These are phyloP conservation scores for Manduca sexta DNA, from an alignment of 1,140 invertebrate genomes.

Conservation along the genomic window DNA sequence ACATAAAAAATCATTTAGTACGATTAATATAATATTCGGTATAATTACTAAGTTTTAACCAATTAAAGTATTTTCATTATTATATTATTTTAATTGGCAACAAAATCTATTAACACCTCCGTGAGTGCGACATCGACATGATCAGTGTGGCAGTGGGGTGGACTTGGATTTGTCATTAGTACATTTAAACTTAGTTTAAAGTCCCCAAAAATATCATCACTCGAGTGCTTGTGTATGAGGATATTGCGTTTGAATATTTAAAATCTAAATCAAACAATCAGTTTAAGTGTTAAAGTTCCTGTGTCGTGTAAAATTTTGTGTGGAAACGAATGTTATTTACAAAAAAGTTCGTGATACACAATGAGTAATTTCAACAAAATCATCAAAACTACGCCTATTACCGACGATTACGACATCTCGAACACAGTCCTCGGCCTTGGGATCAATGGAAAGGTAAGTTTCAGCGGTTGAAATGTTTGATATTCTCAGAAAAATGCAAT, in stretches of 20 bases:
- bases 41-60: too few relatives aligned
- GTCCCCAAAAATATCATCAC: neutral
- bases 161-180: constrained; percentile 19
- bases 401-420: constrained; percentile 95
- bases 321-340: constrained; percentile 5
- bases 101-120: constrained; percentile 5
- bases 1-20: too few relatives aligned
- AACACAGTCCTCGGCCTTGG: constrained; percentile 96
- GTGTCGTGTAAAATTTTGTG: constrained; percentile 5
- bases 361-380: constrained; percentile 64
- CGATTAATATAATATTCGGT: too few relatives aligned
- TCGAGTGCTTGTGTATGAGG: neutral
- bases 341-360: constrained; percentile 20
- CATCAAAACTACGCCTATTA: constrained; percentile 86
- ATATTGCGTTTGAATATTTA: too few relatives aligned
- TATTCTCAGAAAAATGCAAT: neutral
- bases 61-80: too few relatives aligned
- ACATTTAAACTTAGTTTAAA: constrained; percentile 24
- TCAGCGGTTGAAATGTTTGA: neutral
- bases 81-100: neutral
- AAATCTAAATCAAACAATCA: too few relatives aligned
- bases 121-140: neutral
- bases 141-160: neutral
- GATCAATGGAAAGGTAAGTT: constrained; percentile 94
- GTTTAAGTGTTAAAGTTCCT: neutral